phyloP scores from a whole-genome alignment of 2,113 vertebrate genomes.

The Cygnus atratus region DNA sequence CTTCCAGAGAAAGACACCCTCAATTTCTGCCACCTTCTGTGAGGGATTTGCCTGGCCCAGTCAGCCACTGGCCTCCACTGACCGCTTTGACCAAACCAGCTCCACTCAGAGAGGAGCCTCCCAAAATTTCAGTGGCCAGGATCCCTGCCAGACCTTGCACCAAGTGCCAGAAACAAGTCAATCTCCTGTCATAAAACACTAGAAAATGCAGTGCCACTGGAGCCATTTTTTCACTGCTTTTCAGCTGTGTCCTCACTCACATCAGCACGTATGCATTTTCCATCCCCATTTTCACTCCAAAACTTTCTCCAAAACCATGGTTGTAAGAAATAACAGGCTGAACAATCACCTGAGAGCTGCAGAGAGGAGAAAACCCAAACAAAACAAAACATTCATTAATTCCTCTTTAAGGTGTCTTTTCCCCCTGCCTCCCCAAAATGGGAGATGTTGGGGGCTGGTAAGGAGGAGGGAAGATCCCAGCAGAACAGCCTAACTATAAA shows the following conservation, averaged over 20 bases:
- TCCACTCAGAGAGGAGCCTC: background rate
- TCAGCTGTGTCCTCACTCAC: background rate
- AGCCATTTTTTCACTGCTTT: background rate
- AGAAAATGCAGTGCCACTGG: background rate
- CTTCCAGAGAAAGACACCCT: background rate
- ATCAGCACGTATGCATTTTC: background rate
- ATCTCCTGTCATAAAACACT: background rate
- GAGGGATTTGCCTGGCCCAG: background rate
- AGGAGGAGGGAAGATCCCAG: constrained; percentile 21
- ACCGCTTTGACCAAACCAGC: background rate
- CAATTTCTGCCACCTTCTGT: background rate
- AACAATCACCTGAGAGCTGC: background rate
- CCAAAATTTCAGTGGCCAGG: background rate
- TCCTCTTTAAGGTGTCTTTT: constrained; percentile 35
- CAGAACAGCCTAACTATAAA: constrained; percentile 63
- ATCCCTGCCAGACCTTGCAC: background rate
- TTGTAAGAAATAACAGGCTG: background rate
- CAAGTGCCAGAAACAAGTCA: background rate
- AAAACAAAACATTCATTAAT: constrained; percentile 23
- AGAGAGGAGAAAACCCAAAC: constrained; percentile 8
- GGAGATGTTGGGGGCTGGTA: background rate
- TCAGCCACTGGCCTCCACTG: background rate
- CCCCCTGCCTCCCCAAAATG: background rate
- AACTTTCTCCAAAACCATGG: background rate
- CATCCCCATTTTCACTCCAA: background rate